Conservation (phyloP, 2,797 vertebrate genomes). For the Pteropus rufus region DNA sequence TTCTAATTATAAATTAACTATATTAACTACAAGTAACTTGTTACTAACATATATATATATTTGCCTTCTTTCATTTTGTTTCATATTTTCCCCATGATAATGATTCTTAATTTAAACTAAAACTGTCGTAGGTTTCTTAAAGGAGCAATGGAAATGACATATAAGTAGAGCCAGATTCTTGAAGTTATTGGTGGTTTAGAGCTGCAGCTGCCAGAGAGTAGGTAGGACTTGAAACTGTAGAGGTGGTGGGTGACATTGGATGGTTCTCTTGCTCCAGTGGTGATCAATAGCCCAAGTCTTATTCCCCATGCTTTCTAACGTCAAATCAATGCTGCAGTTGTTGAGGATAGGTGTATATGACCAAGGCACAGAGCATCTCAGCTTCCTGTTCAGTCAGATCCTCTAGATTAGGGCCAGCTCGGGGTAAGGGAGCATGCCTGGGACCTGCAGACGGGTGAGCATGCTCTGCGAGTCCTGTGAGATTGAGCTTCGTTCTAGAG, state of each 20-base stretch:
- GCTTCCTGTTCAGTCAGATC: neutral
- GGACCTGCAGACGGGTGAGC: neutral
- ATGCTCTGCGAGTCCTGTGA: accelerated
- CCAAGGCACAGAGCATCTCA: neutral
- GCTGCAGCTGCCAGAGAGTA: neutral
- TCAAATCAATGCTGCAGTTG: neutral
- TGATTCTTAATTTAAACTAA: neutral
- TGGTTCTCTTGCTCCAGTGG: neutral
- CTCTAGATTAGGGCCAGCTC: neutral
- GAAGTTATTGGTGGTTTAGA: neutral
- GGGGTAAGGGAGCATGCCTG: accelerated
- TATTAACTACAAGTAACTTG: neutral
- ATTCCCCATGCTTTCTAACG: neutral
- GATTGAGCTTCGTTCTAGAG: neutral
- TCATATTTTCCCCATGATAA: neutral
- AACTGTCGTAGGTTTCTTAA: neutral
- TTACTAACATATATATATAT: neutral
- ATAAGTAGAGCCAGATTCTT: neutral
- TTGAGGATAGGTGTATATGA: neutral
- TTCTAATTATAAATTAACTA: neutral
- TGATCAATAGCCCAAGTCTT: neutral
- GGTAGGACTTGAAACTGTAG: neutral
- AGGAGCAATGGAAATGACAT: neutral
- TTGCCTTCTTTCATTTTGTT: constrained; percentile 6
- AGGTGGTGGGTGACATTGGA: neutral